Conservation (phyloP, 2,113 vertebrate genomes). For the Phaethon lepturus region DNA sequence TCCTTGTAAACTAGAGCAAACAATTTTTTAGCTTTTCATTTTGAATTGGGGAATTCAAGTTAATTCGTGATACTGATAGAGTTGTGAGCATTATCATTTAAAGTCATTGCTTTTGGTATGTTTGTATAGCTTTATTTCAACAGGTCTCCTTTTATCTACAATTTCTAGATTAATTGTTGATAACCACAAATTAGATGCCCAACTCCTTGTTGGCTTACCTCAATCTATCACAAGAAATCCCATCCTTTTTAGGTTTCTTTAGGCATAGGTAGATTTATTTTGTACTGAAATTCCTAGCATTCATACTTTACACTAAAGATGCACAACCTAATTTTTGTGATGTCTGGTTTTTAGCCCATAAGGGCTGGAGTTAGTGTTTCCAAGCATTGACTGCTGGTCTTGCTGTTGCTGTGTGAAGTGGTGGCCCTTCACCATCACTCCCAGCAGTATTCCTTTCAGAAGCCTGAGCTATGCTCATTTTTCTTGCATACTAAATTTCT, state of each 20-base stretch:
- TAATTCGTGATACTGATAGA: background rate
- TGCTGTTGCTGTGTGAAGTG: background rate
- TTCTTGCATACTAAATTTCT: background rate
- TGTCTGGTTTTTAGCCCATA: accelerated
- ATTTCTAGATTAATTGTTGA: background rate
- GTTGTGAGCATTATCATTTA: background rate
- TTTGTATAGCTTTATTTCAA: background rate
- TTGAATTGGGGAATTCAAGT: background rate
- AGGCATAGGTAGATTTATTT: background rate
- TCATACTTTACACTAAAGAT: background rate
- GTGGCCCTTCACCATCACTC: background rate
- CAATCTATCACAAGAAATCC: background rate
- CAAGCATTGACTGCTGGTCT: background rate
- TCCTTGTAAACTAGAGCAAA: background rate
- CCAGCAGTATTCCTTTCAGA: background rate
- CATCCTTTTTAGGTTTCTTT: background rate
- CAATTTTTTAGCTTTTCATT: background rate
- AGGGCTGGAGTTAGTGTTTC: background rate
- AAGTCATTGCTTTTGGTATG: background rate
- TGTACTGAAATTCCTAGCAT: background rate
- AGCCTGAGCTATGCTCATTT: background rate
- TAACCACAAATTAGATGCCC: background rate
- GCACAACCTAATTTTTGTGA: background rate
- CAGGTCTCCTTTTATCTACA: background rate
- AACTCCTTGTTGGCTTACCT: background rate